Evolutionary conservation across 2,113 vertebrate species (phyloP), one percentile per base, ranked within the genome.

Genomic region (Rhabdomys dilectus): DNA sequence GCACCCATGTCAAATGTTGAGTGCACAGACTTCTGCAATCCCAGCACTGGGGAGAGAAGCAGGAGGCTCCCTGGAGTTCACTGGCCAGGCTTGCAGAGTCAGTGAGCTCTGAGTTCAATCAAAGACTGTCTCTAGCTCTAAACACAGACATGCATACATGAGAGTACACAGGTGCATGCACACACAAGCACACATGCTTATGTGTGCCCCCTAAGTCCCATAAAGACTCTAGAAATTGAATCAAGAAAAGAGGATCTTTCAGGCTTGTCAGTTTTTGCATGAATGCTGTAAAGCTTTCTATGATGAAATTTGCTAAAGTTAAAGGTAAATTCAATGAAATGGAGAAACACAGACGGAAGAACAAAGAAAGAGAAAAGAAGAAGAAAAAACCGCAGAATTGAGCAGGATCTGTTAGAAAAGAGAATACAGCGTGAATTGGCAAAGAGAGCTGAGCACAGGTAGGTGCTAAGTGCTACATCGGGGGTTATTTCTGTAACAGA

Each of bases 261-360:
- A 62, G 58, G 62, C 24, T n/a, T 17, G 58, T 42, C n/a, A 62
- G 16, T 73, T 93, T 84, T 91, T 84, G 24, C 6, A 1, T 91
- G 53, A n/a, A 62, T 91, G 39, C 36, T 91, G 34, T 84, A 64
- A 73, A 84, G 17, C 13, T 11, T 66, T 86, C 70, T 51, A 12
- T 31, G 82, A 34, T 66, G 60, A 29, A 17, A 19, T 85, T 45
- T 85, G 5, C 13, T 42, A 45, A 99, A 0, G 99, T 99, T 85
- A 99, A 99, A 98, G 99, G 99, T 92, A 99, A 99, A 96, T 99
- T 99, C 98, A 99, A 99, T 88, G 99, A 99, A 98, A 99, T 99
- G 99, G 99, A 99, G 97, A 99, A 99, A 94, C 99, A 99, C 97
- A 99, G 99, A 96, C 99, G 96, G 99, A 99, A 94, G 99, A 98